Conservation (phyloP, 2,888 invertebrate species). For the Macrophya annulata region DNA sequence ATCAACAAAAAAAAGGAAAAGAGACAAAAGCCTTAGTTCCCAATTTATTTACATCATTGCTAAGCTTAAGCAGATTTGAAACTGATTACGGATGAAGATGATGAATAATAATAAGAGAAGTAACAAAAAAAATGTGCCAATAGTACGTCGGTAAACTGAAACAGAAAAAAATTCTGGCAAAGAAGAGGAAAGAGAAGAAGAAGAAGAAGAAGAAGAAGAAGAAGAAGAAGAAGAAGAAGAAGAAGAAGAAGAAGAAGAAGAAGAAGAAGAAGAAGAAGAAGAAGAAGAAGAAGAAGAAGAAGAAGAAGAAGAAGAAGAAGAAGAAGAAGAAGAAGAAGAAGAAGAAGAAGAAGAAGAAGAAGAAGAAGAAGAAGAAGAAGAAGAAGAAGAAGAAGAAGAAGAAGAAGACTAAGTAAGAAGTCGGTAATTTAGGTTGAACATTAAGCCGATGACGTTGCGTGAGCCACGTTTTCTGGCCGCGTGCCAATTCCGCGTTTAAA, state of each 20-base stretch:
- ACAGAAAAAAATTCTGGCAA: not conserved
- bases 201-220: too few species aligned
- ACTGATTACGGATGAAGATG: not conserved
- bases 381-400: constrained; percentile 9
- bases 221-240: too few species aligned
- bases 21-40: not conserved
- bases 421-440: constrained; percentile 29
- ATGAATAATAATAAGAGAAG: not conserved
- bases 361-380: too few species aligned
- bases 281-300: too few species aligned
- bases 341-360: too few species aligned
- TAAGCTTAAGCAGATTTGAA: not conserved
- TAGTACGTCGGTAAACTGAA: not conserved
- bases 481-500: constrained; percentile 41
- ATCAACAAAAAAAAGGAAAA: not conserved
- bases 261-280: too few species aligned
- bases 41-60: not conserved
- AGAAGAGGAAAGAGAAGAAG: not conserved
- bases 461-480: constrained; percentile 37
- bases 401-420: not conserved
- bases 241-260: too few species aligned
- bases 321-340: too few species aligned
- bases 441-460: constrained; percentile 39
- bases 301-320: too few species aligned
- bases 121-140: not conserved